Evolutionary conservation across 2,888 invertebrate species (phyloP), one percentile per base, ranked within the genome.

Genomic region (Tetheella fluctuosa): DNA sequence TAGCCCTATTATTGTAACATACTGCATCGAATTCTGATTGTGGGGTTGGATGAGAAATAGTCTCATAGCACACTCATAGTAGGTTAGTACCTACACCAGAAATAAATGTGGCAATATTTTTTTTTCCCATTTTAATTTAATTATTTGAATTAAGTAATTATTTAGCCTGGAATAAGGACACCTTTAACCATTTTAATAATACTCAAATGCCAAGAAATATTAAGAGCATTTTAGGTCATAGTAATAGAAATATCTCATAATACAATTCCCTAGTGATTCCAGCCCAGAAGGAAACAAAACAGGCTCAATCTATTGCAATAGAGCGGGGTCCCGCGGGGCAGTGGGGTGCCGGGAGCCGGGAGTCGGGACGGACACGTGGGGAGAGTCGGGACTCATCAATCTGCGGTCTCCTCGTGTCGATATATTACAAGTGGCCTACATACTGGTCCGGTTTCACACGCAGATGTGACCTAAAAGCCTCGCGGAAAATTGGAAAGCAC

Each of bases 371-470:
- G 73, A 71, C 73, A 73, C 64, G 73, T 59, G 60, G 57, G 62
- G 65, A 73, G 68, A 71, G 61, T 70, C 71, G 62, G 60, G 68
- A 60, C 79, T 81, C 90, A 91, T 91, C 90, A 90, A 90, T 91
- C 90, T 90, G 81, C 76, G 75, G 71, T 80, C 82, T 85, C 83
- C 81, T 80, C 80, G 77, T 83, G 85, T 86, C 88, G 88, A 89
- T 88, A 83, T 82, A 83, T 85, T 84, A 80, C 82, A 75, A 86
- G 83, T 85, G 84, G 77, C 84, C 86, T 84, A 88, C 85, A 87
- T 86, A 84, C 81, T 69, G 78, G 73, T 78, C 75, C 76, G 74
- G 70, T 76, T 77, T 73, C 76, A 74, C 74, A 82, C 85, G 78
- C 89, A 89, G 86, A 89, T 88, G 89, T 82, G 87, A 83, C 88